phyloP scores from a whole-genome alignment of 2,113 vertebrate species.

The Gnathonemus echidnorhynchus region DNA sequence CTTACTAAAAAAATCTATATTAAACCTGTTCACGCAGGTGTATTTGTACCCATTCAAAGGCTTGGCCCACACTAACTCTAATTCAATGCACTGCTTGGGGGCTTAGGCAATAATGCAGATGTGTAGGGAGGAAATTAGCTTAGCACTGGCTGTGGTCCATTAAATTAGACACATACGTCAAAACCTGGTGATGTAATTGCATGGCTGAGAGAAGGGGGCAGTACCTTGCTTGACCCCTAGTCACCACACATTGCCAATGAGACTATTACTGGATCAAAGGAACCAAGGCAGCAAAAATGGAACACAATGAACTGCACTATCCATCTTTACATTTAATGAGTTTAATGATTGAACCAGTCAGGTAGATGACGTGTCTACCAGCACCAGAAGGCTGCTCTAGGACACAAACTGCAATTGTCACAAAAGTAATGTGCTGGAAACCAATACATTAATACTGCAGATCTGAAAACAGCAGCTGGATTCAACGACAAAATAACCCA shows the following conservation, averaged over 20 bases:
- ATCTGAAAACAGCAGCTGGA: not conserved
- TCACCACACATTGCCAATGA: not conserved
- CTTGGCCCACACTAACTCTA: not conserved
- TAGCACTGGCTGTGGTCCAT: not conserved
- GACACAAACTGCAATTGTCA: not conserved
- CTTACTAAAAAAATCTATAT: not conserved
- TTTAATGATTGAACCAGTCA: not conserved
- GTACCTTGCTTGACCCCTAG: not conserved
- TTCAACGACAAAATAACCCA: not conserved
- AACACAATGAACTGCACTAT: not conserved
- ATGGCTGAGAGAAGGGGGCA: not conserved
- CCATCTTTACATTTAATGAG: not conserved
- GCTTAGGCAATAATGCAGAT: not conserved
- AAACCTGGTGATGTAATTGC: not conserved
- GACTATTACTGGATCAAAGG: not conserved
- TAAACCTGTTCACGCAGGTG: not conserved
- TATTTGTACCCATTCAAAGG: not conserved
- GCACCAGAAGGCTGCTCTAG: not conserved
- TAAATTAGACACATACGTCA: not conserved
- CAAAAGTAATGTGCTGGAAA: not conserved
- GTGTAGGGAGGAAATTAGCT: not conserved
- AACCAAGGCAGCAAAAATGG: not conserved
- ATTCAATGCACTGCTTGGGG: not conserved
- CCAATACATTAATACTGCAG: not conserved
- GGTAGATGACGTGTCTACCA: not conserved